A percentile compares a stretch with the other conserved stretches of the same genome.
phyloP scores from a whole-genome alignment of 1,140 invertebrate species.

The Zaprionus kolodkinae region DNA sequence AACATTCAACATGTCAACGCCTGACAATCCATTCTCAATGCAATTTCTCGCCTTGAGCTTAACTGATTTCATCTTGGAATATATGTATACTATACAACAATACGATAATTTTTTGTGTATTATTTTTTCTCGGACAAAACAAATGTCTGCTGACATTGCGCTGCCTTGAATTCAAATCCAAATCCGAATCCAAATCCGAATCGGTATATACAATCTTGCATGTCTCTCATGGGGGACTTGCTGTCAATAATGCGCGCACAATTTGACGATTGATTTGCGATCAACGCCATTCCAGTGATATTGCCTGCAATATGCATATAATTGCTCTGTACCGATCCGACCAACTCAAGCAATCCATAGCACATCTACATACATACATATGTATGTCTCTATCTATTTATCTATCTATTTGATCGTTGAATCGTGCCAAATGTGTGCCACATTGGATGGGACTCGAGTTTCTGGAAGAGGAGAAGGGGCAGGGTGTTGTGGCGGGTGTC shows the following conservation, averaged over 20 bases:
- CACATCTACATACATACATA: neutral
- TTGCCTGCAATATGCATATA: constrained; percentile 60
- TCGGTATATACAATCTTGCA: constrained; percentile 19
- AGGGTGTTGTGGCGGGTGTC: constrained; percentile 8
- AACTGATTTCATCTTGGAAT: constrained; percentile 76
- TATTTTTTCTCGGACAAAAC: constrained; percentile 37
- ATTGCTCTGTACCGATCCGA: constrained; percentile 51
- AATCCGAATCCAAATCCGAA: constrained; percentile 21
- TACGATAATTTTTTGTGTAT: constrained; percentile 20
- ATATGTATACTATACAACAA: constrained; percentile 28
- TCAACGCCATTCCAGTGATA: constrained; percentile 66
- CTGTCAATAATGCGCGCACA: constrained; percentile 43
- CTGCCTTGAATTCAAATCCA: constrained; percentile 63
- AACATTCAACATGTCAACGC: constrained; percentile 75
- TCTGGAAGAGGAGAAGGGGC: neutral
- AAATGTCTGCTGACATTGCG: constrained; percentile 48
- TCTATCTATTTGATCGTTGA: constrained; percentile 52
- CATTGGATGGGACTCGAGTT: constrained; percentile 26
- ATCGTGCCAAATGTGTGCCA: constrained; percentile 74
- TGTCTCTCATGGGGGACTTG: constrained; percentile 33
- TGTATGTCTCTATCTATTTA: constrained; percentile 40
- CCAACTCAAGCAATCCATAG: neutral
- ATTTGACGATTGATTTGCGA: constrained; percentile 65
- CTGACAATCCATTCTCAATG: constrained; percentile 59
- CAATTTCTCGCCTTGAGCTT: constrained; percentile 61